Evolutionary conservation across 2,888 invertebrate genomes (phyloP), one percentile per base, ranked within the genome.

Genomic region (Hyles lineata): DNA sequence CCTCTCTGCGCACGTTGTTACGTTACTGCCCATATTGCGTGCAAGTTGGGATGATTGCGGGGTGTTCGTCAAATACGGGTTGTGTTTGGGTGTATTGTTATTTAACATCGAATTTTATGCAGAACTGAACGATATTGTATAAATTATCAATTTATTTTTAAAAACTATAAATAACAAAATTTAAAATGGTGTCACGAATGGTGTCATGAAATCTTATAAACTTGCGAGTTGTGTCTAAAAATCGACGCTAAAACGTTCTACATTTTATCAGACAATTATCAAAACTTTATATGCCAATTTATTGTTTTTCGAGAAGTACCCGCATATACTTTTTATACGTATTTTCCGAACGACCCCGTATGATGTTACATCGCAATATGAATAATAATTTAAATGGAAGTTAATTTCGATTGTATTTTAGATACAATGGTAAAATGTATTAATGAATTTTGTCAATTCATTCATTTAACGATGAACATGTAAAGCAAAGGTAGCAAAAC

Each of bases 1-100:
- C 75, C 80, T 91, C 91, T 84, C 91, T 91, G 89, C 15, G 50
- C 81, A 80, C 75, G 79, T 76, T n/a, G 74, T 74, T 73, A 78
- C 78, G 85, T 86, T 84, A 86, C 21, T 21, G 9, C n/a, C 63
- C n/a, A 21, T 21, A 17, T 67, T 15, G 43, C 17, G 67, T 67
- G 43, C 23, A 3, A 3, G 11, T 43, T 21, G 15, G 43, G 11
- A 63, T 43, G 43, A n/a, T n/a, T 19, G n/a, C 5, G 43, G 21
- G 50, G 15, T 19, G 50, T 23, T 23, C 21, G 23, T 43, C 7
- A 23, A 67, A 67, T 67, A 67, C 67, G 50, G 11, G 19, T 21
- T 21, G 4, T 19, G 9, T 9, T 21, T 11, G 21, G 11, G 3
- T 11, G n/a, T 7, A 7, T 62, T n/a, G 61, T 5, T 61, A 15